A percentile compares a stretch with the other conserved stretches of the same genome.
Conservation (phyloP, 2,797 vertebrate genomes). For the Anomalospiza imberbis region DNA sequence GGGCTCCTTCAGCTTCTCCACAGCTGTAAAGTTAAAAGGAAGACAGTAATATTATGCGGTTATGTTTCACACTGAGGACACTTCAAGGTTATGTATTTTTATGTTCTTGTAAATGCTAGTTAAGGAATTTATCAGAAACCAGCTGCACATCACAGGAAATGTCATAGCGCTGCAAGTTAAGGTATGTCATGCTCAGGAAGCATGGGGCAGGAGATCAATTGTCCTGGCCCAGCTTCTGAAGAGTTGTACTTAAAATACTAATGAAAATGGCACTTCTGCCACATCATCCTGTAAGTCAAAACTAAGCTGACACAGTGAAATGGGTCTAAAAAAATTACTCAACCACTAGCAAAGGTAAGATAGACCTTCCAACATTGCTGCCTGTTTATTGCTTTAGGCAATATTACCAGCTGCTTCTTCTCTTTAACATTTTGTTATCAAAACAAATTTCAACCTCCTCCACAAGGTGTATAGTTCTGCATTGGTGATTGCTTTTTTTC, state of each 20-base stretch:
- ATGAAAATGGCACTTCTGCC: neutral
- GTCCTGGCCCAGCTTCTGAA: neutral
- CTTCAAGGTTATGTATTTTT: neutral
- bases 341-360: neutral
- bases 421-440: neutral
- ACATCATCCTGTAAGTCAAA: neutral
- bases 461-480: neutral
- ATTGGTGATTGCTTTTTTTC: neutral
- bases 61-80: neutral
- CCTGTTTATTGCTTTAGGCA: neutral
- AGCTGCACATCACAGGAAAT: neutral
- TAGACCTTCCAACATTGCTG: neutral
- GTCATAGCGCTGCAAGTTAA: neutral
- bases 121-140: neutral
- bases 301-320: neutral
- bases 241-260: neutral
- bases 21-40: conserved; percentile 72
- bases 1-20: conserved; percentile 82
- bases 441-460: neutral
- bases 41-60: neutral
- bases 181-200: neutral
- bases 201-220: neutral
- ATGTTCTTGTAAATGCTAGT: neutral
- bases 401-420: neutral
- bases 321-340: neutral